Evolutionary conservation across 2,113 vertebrate genomes (phyloP).

Genomic region (Herpailurus yagouaroundi): DNA sequence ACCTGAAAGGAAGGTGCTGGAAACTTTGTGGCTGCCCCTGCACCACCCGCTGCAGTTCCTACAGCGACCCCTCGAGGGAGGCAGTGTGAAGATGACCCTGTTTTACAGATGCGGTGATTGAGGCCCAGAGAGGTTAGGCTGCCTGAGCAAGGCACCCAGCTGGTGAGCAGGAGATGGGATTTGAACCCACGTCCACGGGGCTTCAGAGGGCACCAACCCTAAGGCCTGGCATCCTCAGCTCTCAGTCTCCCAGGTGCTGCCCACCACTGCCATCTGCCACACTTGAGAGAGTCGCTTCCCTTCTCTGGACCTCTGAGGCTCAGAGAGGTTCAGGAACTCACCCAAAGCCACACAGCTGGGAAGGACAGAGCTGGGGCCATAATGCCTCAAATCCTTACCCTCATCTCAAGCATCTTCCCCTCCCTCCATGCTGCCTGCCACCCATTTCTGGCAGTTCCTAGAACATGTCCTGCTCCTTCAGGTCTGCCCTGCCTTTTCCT

Average conservation of each 20-base stretch:
- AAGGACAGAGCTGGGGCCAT: background rate
- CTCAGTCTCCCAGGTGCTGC: background rate
- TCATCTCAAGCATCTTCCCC: background rate
- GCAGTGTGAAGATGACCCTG: background rate
- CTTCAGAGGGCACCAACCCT: background rate
- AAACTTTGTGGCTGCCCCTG: too few species aligned
- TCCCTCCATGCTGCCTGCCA: background rate
- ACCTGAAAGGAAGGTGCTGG: background rate
- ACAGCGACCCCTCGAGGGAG: background rate
- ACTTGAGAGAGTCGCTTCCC: background rate
- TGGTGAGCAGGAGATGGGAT: background rate
- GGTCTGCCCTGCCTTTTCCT: background rate
- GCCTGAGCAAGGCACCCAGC: background rate
- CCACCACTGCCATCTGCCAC: accelerated
- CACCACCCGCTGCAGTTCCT: background rate
- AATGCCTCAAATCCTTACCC: background rate
- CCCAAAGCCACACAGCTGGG: background rate
- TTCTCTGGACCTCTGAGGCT: background rate
- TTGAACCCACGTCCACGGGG: background rate
- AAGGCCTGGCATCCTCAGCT: background rate
- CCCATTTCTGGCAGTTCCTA: background rate
- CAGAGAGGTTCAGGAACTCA: background rate
- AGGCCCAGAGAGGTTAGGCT: background rate
- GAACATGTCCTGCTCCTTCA: background rate
- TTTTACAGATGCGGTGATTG: background rate